Conservation (phyloP, 64 coral and sea anemone species). For the Stylophora pistillata region DNA sequence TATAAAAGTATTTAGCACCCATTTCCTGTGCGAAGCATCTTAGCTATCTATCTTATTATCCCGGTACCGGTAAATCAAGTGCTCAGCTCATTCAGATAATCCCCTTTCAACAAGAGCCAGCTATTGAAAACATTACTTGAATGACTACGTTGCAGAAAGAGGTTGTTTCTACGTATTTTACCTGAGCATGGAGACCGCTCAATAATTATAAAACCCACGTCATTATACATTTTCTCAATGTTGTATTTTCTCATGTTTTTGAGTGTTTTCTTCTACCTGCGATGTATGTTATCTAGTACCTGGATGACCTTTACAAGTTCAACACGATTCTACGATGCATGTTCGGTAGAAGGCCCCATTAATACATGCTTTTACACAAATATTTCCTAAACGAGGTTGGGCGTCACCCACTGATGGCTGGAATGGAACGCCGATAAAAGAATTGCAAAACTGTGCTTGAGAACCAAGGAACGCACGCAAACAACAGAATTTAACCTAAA, state of each 20-base stretch:
- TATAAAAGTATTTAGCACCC: constrained; percentile 9
- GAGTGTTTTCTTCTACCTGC: too few species aligned
- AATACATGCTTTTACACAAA: not conserved
- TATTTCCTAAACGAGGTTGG: not conserved
- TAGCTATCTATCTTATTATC: constrained; percentile 16
- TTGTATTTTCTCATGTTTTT: too few species aligned
- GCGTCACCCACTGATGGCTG: not conserved
- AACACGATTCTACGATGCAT: not conserved
- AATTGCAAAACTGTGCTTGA: not conserved
- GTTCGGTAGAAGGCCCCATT: not conserved
- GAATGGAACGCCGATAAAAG: not conserved
- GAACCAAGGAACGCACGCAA: not conserved
- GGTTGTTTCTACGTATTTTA: not conserved
- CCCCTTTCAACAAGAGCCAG: too few species aligned
- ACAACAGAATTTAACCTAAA: not conserved
- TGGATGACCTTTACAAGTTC: too few species aligned
- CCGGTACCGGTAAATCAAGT: not conserved
- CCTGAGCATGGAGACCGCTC: too few species aligned
- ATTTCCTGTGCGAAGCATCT: constrained; percentile 40
- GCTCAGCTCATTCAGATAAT: not conserved
- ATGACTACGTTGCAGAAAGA: not conserved
- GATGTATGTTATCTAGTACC: too few species aligned
- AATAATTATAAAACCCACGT: too few species aligned
- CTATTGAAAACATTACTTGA: not conserved
- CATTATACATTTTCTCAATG: too few species aligned